Percentiles rank a stretch among this genome's conserved stretches.
phyloP scores from a whole-genome alignment of 1,140 invertebrate species.

The Orchesella cincta region DNA sequence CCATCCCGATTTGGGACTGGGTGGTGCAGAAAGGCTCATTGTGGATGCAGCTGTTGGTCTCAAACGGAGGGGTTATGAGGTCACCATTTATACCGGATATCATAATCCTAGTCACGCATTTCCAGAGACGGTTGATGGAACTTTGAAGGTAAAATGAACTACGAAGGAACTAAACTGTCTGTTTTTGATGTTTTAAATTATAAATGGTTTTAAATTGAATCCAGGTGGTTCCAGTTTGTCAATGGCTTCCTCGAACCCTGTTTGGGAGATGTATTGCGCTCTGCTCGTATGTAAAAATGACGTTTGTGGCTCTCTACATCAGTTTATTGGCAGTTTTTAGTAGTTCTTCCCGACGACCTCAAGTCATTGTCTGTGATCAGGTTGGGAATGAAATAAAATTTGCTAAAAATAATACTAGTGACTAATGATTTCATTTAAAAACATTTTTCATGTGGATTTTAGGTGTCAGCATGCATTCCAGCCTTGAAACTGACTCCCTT shows the following conservation, averaged over 20 bases:
- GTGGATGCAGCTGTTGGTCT: slow-evolving; percentile 92
- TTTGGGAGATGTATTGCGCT: slow-evolving; percentile 85
- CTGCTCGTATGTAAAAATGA: slow-evolving; percentile 92
- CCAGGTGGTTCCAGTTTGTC: slow-evolving; percentile 72
- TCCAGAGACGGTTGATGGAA: slow-evolving; percentile 85
- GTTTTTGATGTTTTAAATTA: too few species aligned
- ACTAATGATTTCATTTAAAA: background rate
- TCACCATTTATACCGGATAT: slow-evolving; percentile 90
- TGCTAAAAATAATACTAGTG: background rate
- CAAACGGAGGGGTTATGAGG: slow-evolving; percentile 75
- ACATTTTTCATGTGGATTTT: background rate
- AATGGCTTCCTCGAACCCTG: slow-evolving; percentile 80
- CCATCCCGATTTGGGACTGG: slow-evolving; percentile 97
- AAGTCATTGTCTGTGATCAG: slow-evolving; percentile 90
- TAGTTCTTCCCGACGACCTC: slow-evolving; percentile 63
- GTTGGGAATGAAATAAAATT: slow-evolving; percentile 33
- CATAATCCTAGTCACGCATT: slow-evolving; percentile 93
- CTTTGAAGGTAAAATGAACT: slow-evolving; percentile 60
- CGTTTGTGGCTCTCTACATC: slow-evolving; percentile 73
- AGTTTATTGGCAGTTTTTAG: slow-evolving; percentile 57
- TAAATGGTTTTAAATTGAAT: too few species aligned
- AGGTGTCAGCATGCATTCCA: slow-evolving; percentile 80
- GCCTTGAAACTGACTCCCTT: slow-evolving; percentile 70
- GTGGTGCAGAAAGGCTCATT: slow-evolving; percentile 94
- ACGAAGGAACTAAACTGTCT: background rate